Percentiles rank a stretch among this genome's conserved stretches.
Evolutionary conservation across 2,797 vertebrate genomes (phyloP).

Genomic region (Harpagifer antarcticus): DNA sequence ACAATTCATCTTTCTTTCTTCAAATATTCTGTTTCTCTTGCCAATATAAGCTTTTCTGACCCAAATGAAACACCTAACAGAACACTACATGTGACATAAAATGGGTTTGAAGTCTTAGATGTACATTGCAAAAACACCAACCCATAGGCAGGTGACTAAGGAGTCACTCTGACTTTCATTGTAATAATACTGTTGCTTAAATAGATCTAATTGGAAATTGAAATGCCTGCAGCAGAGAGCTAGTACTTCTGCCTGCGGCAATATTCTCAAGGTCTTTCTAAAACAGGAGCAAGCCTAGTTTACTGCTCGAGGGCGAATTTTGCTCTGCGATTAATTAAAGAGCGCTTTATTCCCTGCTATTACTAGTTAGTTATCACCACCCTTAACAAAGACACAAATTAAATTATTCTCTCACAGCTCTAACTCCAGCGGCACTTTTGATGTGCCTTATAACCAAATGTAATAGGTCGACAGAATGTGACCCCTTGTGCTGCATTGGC

Average conservation of each 20-base stretch:
- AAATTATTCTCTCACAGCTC: constrained; percentile 3
- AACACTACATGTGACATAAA: background rate
- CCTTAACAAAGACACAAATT: constrained; percentile 2
- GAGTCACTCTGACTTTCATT: background rate
- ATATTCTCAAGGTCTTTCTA: constrained; percentile 19
- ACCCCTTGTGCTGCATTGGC: constrained; percentile 7
- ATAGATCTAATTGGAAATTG: constrained; percentile 39
- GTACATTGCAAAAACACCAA: background rate
- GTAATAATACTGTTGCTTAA: constrained; percentile 34
- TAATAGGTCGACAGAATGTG: constrained; percentile 13
- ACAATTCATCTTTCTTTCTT: constrained; percentile 24
- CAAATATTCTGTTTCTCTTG: background rate
- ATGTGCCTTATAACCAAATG: constrained; percentile 19
- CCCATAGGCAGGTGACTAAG: background rate
- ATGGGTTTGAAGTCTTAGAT: background rate
- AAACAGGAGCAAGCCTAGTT: constrained; percentile 32
- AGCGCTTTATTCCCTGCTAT: constrained; percentile 30
- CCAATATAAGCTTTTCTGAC: constrained; percentile 5
- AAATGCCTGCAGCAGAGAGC: constrained; percentile 46
- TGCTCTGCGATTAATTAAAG: constrained; percentile 65
- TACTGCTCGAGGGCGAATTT: constrained; percentile 53
- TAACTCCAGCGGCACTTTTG: constrained; percentile 15
- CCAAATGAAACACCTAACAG: constrained; percentile 3
- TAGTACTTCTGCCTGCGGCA: constrained; percentile 39
- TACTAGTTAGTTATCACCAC: constrained; percentile 20